phyloP scores from a whole-genome alignment of 2,888 invertebrate genomes.

The Auanema sp. region DNA sequence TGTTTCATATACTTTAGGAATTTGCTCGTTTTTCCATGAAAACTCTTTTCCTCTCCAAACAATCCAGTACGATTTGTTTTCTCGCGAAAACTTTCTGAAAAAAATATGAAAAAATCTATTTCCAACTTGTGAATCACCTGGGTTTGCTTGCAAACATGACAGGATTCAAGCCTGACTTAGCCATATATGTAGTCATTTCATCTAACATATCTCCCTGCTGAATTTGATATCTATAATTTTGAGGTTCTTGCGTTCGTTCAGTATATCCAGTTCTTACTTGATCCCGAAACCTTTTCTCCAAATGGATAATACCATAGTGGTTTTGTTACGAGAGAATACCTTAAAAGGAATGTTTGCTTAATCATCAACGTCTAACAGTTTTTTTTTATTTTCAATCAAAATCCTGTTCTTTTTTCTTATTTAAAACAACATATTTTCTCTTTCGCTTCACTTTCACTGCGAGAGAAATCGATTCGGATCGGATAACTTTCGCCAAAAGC shows the following conservation, averaged over 20 bases:
- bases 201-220: constrained; percentile 28
- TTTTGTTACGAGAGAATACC: constrained; percentile 26
- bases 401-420: constrained; percentile 2
- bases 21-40: constrained; percentile 28
- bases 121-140: constrained; percentile 17
- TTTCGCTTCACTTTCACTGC: background rate
- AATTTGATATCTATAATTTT: constrained; percentile 23
- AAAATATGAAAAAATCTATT: background rate
- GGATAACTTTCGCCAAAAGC: background rate
- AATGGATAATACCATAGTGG: constrained; percentile 33
- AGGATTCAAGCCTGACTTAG: constrained; percentile 24
- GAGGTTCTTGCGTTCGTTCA: too few species aligned
- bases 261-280: constrained; percentile 27
- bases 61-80: constrained; percentile 24
- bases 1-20: constrained; percentile 22
- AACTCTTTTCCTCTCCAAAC: constrained; percentile 38
- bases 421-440: background rate
- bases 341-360: constrained; percentile 7
- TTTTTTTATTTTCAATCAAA: constrained; percentile 10
- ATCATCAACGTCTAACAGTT: background rate
- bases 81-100: background rate
- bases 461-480: background rate
- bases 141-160: constrained; percentile 26
- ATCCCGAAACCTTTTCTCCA: constrained; percentile 51
- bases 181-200: constrained; percentile 29